phyloP scores from a whole-genome alignment of 2,113 vertebrate genomes.

The Mandrillus leucophaeus region DNA sequence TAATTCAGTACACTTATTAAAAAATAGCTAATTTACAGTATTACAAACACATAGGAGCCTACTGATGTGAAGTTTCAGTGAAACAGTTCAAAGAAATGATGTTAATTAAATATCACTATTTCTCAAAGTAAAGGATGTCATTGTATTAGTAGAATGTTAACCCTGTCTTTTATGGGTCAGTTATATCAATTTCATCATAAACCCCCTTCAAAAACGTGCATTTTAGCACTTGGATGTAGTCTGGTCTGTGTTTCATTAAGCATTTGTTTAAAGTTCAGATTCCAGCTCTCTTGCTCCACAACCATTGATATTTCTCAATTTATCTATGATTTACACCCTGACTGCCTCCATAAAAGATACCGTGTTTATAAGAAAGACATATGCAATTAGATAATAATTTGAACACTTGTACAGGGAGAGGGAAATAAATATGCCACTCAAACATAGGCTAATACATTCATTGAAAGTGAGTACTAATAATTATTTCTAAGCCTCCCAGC shows the following conservation, averaged over 20 bases:
- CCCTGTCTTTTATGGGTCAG: not conserved
- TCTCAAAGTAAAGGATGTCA: slow-evolving; percentile 48
- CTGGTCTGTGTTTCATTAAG: not conserved
- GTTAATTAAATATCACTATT: slow-evolving; percentile 63
- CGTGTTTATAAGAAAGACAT: not conserved
- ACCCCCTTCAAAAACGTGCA: not conserved
- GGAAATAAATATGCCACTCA: not conserved
- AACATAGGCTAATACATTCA: not conserved
- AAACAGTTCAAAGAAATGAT: slow-evolving; percentile 15
- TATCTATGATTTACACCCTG: not conserved
- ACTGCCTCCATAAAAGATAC: not conserved
- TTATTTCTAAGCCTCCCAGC: not conserved
- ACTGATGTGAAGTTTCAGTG: slow-evolving; percentile 22
- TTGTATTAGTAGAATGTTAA: slow-evolving; percentile 37
- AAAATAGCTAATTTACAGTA: not conserved
- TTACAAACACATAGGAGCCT: not conserved
- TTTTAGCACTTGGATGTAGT: not conserved
- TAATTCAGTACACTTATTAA: not conserved
- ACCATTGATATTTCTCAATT: not conserved
- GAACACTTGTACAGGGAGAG: not conserved
- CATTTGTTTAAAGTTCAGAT: slow-evolving; percentile 10
- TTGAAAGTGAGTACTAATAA: not conserved
- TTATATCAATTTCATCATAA: slow-evolving; percentile 6
- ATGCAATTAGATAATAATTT: not conserved
- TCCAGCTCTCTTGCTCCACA: not conserved